Evolutionary conservation across 2,113 vertebrate species (phyloP).

Genomic region (Serinus canaria): DNA sequence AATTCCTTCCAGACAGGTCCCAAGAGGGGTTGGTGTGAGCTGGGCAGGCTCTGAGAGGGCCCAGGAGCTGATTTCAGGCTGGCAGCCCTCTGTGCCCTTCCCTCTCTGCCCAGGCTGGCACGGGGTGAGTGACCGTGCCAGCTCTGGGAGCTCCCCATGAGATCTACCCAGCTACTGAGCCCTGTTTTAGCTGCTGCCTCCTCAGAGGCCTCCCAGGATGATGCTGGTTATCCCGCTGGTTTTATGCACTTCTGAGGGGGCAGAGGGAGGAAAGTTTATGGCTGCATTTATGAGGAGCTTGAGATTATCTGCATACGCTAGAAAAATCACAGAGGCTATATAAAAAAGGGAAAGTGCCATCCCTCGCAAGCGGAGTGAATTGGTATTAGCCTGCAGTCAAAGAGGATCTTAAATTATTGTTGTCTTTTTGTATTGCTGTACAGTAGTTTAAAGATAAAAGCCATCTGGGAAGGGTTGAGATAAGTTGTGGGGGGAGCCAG

Average conservation of each 20-base stretch:
- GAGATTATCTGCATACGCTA: constrained; percentile 47
- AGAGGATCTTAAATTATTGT: constrained; percentile 53
- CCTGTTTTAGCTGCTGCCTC: neutral
- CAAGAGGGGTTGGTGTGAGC: accelerated
- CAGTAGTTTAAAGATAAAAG: constrained; percentile 52
- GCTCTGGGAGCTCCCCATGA: neutral
- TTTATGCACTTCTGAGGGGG: neutral
- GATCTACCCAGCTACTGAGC: neutral
- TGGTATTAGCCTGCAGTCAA: constrained; percentile 44
- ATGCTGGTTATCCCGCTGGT: neutral
- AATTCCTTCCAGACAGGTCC: neutral
- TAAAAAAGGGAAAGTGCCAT: constrained; percentile 33
- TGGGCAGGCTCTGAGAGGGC: accelerated
- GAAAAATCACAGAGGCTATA: constrained; percentile 16
- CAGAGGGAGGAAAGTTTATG: constrained; percentile 39
- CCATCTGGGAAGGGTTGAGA: constrained; percentile 45
- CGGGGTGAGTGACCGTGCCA: accelerated
- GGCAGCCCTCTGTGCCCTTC: neutral
- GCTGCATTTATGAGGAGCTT: constrained; percentile 25
- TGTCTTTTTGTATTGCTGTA: constrained; percentile 34
- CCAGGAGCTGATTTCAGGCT: neutral
- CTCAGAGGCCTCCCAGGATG: neutral
- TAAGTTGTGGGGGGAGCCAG: constrained; percentile 22
- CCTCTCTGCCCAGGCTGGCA: neutral
- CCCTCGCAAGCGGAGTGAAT: neutral